A percentile compares a stretch with the other conserved stretches of the same genome.
Evolutionary conservation across 2,797 vertebrate genomes (phyloP).

Genomic region (Dryobates pubescens): DNA sequence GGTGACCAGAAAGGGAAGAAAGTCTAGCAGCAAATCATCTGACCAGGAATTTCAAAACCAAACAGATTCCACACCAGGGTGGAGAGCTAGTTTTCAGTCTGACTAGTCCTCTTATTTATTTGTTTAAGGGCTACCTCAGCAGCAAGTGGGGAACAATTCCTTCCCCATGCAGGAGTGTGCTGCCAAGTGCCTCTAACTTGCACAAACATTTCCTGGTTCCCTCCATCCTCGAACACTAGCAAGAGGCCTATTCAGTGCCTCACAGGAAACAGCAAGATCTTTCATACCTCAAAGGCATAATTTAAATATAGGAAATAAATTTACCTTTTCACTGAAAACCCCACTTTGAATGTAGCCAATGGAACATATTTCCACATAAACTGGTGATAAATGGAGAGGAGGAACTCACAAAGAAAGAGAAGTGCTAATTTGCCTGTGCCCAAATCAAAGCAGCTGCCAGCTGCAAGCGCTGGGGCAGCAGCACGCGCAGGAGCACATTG

Average conservation of each 20-base stretch:
- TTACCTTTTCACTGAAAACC: slow-evolving; percentile 42
- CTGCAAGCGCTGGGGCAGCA: slow-evolving; percentile 1
- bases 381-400: slow-evolving; percentile 24
- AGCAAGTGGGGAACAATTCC: not conserved
- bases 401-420: slow-evolving; percentile 4
- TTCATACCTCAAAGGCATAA: not conserved
- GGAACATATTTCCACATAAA: slow-evolving; percentile 9
- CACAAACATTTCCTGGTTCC: not conserved
- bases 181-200: slow-evolving; percentile 9
- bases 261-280: slow-evolving; percentile 19
- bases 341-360: not conserved
- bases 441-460: not conserved
- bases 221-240: not conserved
- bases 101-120: slow-evolving; percentile 36
- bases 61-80: slow-evolving; percentile 27
- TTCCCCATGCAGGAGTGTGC: not conserved
- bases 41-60: slow-evolving; percentile 9
- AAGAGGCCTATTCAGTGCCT: slow-evolving; percentile 5
- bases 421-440: slow-evolving; percentile 47
- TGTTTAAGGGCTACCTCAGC: slow-evolving; percentile 14
- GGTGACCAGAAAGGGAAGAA: not conserved
- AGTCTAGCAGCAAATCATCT: not conserved
- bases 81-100: slow-evolving; percentile 26
- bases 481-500: not conserved
- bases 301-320: slow-evolving; percentile 32